Evolutionary conservation across 2,888 invertebrate species (phyloP).

Genomic region (Zhuqinia jingwanae): DNA sequence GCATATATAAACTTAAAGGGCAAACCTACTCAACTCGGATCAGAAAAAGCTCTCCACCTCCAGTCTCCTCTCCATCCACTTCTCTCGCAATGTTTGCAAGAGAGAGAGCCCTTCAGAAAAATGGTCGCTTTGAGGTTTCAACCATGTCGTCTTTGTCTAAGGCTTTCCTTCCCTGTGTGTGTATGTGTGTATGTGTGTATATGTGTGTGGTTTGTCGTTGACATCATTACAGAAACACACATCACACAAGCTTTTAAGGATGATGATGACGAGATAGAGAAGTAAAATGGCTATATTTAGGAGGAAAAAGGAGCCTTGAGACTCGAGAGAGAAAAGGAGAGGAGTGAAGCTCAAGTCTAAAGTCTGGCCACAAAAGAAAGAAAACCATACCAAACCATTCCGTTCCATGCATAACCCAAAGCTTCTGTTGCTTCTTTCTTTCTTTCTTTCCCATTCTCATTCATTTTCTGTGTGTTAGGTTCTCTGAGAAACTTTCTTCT

Average conservation of each 20-base stretch:
- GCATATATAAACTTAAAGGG: background rate
- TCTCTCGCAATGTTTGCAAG: background rate
- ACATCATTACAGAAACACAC: constrained; percentile 31
- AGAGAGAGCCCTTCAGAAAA: background rate
- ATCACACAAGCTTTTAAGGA: background rate
- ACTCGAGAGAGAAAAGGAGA: too few relatives aligned
- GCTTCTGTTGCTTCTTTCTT: too few relatives aligned
- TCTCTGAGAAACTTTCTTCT: too few relatives aligned
- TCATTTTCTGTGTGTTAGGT: too few relatives aligned
- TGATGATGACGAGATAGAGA: background rate
- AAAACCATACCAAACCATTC: too few relatives aligned
- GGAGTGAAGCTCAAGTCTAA: too few relatives aligned
- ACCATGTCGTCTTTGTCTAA: background rate
- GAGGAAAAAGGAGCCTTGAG: too few relatives aligned
- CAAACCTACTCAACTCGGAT: background rate
- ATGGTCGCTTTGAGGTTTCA: constrained; percentile 58
- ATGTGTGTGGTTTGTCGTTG: constrained; percentile 42
- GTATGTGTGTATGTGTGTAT: background rate
- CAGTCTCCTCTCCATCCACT: constrained; percentile 14
- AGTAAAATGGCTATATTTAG: too few relatives aligned
- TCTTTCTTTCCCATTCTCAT: too few relatives aligned
- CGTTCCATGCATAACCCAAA: too few relatives aligned
- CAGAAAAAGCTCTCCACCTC: background rate
- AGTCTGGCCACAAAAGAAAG: too few relatives aligned
- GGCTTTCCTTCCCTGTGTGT: background rate